A percentile compares a stretch with the other conserved stretches of the same genome.
Conservation (phyloP, 2,797 vertebrate species). For the Typhlichthys eigenmanni region DNA sequence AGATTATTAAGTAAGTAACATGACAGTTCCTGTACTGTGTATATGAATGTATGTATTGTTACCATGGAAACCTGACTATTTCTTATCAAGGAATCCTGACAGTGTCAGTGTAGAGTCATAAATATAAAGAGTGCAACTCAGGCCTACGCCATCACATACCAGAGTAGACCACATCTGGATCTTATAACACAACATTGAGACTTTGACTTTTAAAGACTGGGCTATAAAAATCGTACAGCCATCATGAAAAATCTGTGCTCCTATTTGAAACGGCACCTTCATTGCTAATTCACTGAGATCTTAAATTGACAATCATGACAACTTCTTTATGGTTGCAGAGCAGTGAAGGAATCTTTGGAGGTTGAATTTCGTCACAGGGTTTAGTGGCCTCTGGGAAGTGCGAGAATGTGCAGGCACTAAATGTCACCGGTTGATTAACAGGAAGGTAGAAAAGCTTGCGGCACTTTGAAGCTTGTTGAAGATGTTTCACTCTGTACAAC, state of each 20-base stretch:
- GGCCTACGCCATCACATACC: slow-evolving; percentile 58
- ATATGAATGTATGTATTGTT: slow-evolving; percentile 36
- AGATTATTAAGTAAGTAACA: slow-evolving; percentile 1
- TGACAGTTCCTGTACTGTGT: not conserved
- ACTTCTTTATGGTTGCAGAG: not conserved
- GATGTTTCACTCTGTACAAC: slow-evolving; percentile 34
- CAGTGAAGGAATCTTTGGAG: not conserved
- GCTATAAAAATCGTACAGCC: slow-evolving; percentile 50
- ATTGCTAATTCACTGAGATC: slow-evolving; percentile 31
- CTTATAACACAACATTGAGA: slow-evolving; percentile 61
- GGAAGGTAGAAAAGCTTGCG: slow-evolving; percentile 41
- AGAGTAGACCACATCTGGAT: slow-evolving; percentile 71
- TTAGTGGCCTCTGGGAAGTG: slow-evolving; percentile 8
- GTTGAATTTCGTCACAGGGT: not conserved
- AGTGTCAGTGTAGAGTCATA: slow-evolving; percentile 56
- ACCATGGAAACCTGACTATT: slow-evolving; percentile 59
- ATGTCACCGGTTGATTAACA: slow-evolving; percentile 45
- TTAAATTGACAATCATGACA: slow-evolving; percentile 24
- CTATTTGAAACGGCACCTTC: slow-evolving; percentile 6
- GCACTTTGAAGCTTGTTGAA: slow-evolving; percentile 21
- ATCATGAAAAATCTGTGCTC: slow-evolving; percentile 19
- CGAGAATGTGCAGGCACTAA: slow-evolving; percentile 33
- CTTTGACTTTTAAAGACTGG: slow-evolving; percentile 56
- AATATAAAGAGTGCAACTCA: slow-evolving; percentile 65
- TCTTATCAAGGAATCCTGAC: slow-evolving; percentile 63